Base-by-base conservation (phyloP, 2,797 vertebrate genomes). In the Rhabdophis nuchalis region DNA sequence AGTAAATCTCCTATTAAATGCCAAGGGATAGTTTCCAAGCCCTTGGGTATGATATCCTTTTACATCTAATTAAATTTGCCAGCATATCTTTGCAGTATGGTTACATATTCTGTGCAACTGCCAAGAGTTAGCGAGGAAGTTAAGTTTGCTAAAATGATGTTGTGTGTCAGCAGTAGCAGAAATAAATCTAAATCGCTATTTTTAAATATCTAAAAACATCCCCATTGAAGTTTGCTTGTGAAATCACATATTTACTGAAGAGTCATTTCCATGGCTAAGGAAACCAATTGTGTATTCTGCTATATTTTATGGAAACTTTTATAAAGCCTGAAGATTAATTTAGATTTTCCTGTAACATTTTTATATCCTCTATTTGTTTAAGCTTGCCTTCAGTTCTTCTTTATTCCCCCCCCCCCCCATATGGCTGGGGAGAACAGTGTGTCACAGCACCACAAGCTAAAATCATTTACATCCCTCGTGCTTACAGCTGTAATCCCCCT, bases 251-350 rank as follows among this genome's bases (percentile, higher is more conserved):
- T 88, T 92, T 91, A 56, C 88, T 92, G 68, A 89, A 91, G 25
- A 0, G 16, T 92, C 94, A 85, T 85, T 85, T 91, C 89, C 82
- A 52, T 90, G 9, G 64, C 16, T 92, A 91, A 92, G 93, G 89
- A 92, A 90, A 95, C 7, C 4, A 11, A 61, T 91, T 94, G 88
- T 93, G 23, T 16, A 53, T 94, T 95, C 25, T 90, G 91, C 90
- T 93, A 29, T 56, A 93, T 92, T 95, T 95, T 92, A 94, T 91
- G 61, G 61, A 95, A 77, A 92, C 91, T 5, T 90, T 95, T 1
- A 46, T 32, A 93, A 93, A 94, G 64, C 52, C 87, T 87, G 32
- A 93, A 94, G 86, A 94, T 93, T 92, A 91, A 94, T 92, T 94
- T 85, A 77, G 13, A 12, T 93, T 32, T 93, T 92, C 95, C 90